Evolutionary conservation across 1,140 invertebrate species (phyloP).

Genomic region (Calephelis virginiensis): DNA sequence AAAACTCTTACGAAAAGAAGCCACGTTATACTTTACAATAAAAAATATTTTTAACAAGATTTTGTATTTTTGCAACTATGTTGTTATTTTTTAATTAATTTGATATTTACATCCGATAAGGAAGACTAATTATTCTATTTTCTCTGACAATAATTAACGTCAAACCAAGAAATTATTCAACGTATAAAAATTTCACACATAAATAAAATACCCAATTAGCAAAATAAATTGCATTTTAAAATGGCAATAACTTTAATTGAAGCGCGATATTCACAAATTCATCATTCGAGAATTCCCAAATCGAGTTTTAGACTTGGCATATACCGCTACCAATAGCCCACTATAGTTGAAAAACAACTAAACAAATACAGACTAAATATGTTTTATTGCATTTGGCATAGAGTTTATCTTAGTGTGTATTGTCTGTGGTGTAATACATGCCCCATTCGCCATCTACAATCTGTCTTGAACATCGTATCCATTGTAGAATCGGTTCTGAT

Average conservation of each 20-base stretch:
- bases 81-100: no score
- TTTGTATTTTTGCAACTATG: no score
- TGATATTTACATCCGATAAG: no score
- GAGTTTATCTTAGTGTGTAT: slow-evolving; percentile 14
- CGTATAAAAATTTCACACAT: not conserved
- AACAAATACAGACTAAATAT: slow-evolving; percentile 4
- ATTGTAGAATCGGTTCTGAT: slow-evolving; percentile 40
- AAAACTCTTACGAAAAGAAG: no score
- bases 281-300: slow-evolving; percentile 44
- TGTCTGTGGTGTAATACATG: slow-evolving; percentile 18
- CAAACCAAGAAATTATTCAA: not conserved
- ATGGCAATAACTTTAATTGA: slow-evolving; percentile 21
- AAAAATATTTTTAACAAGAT: no score
- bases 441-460: slow-evolving; percentile 34
- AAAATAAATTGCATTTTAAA: slow-evolving; percentile 1
- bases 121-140: no score
- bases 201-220: not conserved
- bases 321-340: slow-evolving; percentile 33
- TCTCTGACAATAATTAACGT: not conserved
- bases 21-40: no score
- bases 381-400: not conserved
- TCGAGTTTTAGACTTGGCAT: slow-evolving; percentile 46
- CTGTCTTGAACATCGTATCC: slow-evolving; percentile 36
- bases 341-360: slow-evolving; percentile 16
- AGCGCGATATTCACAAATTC: slow-evolving; percentile 26